Evolutionary conservation across 2,113 vertebrate genomes (phyloP).

Genomic region (Buteo buteo): DNA sequence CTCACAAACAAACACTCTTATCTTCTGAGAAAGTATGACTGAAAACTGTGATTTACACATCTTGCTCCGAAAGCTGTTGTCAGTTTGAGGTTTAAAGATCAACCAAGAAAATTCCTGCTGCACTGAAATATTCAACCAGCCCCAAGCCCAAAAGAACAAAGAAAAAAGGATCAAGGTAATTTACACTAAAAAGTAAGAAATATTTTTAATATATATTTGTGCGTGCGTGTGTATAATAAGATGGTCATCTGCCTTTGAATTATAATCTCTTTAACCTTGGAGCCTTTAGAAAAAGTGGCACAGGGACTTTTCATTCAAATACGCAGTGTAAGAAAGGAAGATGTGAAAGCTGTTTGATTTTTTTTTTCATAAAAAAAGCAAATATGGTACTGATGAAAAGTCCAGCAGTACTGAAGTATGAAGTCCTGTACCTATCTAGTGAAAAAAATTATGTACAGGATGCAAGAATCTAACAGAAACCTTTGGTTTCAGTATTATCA

Average conservation of each 20-base stretch:
- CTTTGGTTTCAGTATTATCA: neutral
- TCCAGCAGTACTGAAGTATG: neutral
- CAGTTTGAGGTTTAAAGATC: neutral
- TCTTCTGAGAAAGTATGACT: neutral
- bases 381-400: neutral
- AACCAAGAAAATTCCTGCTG: neutral
- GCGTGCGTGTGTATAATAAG: accelerated
- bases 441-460: neutral
- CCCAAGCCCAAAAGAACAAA: neutral
- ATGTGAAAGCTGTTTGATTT: neutral
- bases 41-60: neutral
- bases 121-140: neutral
- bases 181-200: neutral
- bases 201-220: neutral
- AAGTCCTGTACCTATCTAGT: neutral
- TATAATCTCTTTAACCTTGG: neutral
- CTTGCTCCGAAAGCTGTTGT: neutral
- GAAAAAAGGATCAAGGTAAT: neutral
- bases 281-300: neutral
- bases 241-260: neutral
- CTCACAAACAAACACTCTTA: neutral
- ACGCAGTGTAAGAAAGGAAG: neutral
- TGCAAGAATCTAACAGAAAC: neutral
- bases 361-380: neutral
- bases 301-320: neutral